phyloP scores from a whole-genome alignment of 2,113 vertebrate species.

The Salminus brasiliensis region DNA sequence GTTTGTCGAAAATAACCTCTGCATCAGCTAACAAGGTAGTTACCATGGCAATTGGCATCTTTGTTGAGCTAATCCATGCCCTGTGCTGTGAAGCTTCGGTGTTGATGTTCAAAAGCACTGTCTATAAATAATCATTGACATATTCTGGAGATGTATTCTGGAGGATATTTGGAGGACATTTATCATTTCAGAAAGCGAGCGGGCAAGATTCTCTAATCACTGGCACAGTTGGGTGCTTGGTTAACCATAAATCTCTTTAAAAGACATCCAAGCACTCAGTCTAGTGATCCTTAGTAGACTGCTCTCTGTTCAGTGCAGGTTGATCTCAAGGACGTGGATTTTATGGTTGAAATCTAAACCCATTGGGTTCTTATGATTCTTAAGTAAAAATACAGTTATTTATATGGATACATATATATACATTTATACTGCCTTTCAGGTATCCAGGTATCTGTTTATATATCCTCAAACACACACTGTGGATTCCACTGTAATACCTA shows the following conservation, averaged over 20 bases:
- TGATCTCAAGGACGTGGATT: background rate
- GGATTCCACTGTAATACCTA: background rate
- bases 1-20: slow-evolving; percentile 37
- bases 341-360: background rate
- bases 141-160: slow-evolving; percentile 26
- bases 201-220: background rate
- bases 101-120: slow-evolving; percentile 43
- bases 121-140: slow-evolving; percentile 46
- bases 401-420: background rate
- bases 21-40: slow-evolving; percentile 48
- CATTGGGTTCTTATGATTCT: background rate
- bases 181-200: background rate
- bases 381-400: too few relatives aligned
- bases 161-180: slow-evolving; percentile 17
- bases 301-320: background rate
- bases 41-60: slow-evolving; percentile 60
- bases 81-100: slow-evolving; percentile 34
- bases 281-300: slow-evolving; percentile 10
- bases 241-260: slow-evolving; percentile 36
- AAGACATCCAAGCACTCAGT: slow-evolving; percentile 9
- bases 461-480: too few relatives aligned
- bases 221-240: background rate
- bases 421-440: too few relatives aligned
- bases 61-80: slow-evolving; percentile 43
- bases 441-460: too few relatives aligned